Evolutionary conservation across 2,888 invertebrate species (phyloP).

Genomic region (Limnephilus rhombicus): DNA sequence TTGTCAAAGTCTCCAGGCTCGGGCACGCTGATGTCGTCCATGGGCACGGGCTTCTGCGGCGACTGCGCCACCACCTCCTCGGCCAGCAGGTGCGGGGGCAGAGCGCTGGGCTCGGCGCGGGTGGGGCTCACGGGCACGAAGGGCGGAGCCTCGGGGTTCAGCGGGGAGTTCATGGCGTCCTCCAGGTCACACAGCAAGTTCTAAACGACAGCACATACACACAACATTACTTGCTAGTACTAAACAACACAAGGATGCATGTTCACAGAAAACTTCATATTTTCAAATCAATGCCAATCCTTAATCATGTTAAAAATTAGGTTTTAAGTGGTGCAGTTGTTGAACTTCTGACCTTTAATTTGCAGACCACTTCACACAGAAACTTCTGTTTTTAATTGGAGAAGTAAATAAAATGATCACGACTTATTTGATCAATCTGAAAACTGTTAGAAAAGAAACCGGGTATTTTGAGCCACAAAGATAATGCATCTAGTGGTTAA

Average conservation of each 20-base stretch:
- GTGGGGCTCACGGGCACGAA: conserved; percentile 85
- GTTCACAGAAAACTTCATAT: not conserved
- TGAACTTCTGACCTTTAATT: not conserved
- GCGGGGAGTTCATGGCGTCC: conserved; percentile 84
- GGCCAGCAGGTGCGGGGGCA: conserved; percentile 49
- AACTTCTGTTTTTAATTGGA: not conserved
- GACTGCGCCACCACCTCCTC: conserved; percentile 82
- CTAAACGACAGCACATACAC: conserved; percentile 18
- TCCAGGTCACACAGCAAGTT: conserved; percentile 65
- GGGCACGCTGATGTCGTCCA: conserved; percentile 79
- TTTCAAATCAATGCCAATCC: too few relatives aligned
- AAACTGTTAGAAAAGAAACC: not conserved
- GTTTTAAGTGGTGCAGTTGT: not conserved
- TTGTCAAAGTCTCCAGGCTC: conserved; percentile 81
- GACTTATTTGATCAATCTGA: not conserved
- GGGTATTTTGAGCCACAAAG: not conserved
- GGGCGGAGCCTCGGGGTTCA: conserved; percentile 92
- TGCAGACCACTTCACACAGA: not conserved
- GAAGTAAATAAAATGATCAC: not conserved
- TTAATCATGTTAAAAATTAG: not conserved
- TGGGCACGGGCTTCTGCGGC: conserved; percentile 82
- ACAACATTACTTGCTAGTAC: not conserved
- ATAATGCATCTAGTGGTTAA: not conserved
- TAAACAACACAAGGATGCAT: not conserved
- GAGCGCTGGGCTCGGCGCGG: conserved; percentile 69